Percentiles rank a stretch among this genome's conserved stretches.
Conservation (phyloP, 2,888 invertebrate genomes). For the Agelastica alni region DNA sequence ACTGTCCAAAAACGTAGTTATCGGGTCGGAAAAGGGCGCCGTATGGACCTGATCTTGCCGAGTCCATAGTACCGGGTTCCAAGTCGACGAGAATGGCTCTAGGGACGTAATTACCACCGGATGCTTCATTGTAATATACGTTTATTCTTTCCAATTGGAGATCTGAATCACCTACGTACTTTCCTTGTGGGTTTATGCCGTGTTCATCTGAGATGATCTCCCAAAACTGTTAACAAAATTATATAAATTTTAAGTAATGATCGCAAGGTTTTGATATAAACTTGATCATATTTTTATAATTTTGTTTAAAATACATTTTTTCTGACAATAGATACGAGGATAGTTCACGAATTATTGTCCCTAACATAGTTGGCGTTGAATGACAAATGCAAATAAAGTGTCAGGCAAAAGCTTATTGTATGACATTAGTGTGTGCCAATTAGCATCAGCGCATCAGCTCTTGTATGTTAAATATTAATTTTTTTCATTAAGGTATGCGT, state of each 20-base stretch:
- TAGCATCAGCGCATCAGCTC: no score
- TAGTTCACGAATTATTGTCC: no score
- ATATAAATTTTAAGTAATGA: neutral
- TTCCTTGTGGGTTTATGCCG: slow-evolving; percentile 89
- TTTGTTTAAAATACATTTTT: no score
- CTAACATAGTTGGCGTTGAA: no score
- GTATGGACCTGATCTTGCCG: slow-evolving; percentile 82
- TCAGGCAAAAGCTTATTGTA: no score
- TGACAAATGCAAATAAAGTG: no score
- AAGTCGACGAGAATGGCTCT: slow-evolving; percentile 74
- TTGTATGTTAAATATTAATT: no score
- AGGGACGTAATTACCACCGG: slow-evolving; percentile 75
- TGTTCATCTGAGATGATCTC: slow-evolving; percentile 95
- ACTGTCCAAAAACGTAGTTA: slow-evolving; percentile 80
- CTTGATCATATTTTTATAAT: no score
- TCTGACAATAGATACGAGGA: no score
- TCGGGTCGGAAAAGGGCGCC: slow-evolving; percentile 90
- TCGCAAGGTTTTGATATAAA: neutral
- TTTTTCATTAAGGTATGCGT: no score
- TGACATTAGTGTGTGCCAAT: no score
- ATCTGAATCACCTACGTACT: slow-evolving; percentile 88
- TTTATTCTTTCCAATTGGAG: slow-evolving; percentile 91
- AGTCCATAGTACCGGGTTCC: slow-evolving; percentile 88
- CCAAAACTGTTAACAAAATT: slow-evolving; percentile 71
- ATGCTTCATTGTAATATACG: slow-evolving; percentile 94